phyloP scores from a whole-genome alignment of 2,888 invertebrate genomes.

The Hedya salicella region DNA sequence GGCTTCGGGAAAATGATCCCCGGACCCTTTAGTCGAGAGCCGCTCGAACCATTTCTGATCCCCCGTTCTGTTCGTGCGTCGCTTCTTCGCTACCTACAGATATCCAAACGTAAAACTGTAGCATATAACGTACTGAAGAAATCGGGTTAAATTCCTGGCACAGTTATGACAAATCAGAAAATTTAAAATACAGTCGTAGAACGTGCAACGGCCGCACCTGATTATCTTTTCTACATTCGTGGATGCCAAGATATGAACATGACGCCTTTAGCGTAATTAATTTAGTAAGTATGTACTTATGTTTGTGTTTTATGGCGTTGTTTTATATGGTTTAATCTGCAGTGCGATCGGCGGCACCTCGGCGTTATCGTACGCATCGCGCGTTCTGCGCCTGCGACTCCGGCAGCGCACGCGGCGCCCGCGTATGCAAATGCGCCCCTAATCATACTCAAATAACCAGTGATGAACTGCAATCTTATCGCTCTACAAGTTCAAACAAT shows the following conservation, averaged over 20 bases:
- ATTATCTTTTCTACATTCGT: slow-evolving; percentile 12
- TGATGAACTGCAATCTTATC: slow-evolving; percentile 38
- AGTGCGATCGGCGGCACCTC: slow-evolving; percentile 1
- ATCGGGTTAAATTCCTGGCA: slow-evolving; percentile 22
- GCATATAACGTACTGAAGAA: slow-evolving; percentile 10
- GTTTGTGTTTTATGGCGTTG: slow-evolving; percentile 6
- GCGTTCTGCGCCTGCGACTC: background rate
- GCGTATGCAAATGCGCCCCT: slow-evolving; percentile 32
- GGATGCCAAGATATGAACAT: slow-evolving; percentile 13
- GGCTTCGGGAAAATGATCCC: slow-evolving; percentile 58
- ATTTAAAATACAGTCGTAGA: slow-evolving; percentile 29
- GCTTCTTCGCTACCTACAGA: slow-evolving; percentile 69
- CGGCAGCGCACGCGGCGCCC: slow-evolving; percentile 27
- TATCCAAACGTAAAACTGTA: slow-evolving; percentile 36
- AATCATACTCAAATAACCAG: slow-evolving; percentile 31
- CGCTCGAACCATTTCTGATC: slow-evolving; percentile 80
- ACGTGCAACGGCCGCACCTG: slow-evolving; percentile 24
- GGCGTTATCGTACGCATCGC: slow-evolving; percentile 15
- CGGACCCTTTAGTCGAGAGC: slow-evolving; percentile 65
- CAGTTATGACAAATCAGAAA: slow-evolving; percentile 20
- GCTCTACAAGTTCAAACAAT: slow-evolving; percentile 35
- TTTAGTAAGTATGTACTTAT: background rate
- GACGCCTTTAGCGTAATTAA: background rate
- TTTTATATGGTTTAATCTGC: slow-evolving; percentile 20
- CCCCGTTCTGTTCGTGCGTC: slow-evolving; percentile 44